phyloP scores from a whole-genome alignment of 1,140 invertebrate genomes.

The Drosophila sulfurigaster region DNA sequence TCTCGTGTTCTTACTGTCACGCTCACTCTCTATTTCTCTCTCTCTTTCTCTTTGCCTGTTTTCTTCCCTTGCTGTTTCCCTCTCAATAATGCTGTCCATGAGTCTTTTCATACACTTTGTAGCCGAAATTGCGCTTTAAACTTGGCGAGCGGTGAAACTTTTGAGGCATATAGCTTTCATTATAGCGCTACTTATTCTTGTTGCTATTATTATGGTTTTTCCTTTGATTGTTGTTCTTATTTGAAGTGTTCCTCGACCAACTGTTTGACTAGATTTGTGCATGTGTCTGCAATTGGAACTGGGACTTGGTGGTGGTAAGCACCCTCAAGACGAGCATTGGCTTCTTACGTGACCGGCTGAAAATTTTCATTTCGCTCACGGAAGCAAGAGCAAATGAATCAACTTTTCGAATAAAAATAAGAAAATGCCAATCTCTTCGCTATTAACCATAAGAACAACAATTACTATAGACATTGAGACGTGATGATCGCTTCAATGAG shows the following conservation, averaged over 20 bases:
- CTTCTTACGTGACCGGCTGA: constrained; percentile 72
- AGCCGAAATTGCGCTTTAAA: constrained; percentile 62
- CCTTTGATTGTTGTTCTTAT: constrained; percentile 30
- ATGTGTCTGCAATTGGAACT: not conserved
- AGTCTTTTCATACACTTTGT: constrained; percentile 40
- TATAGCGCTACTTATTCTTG: constrained; percentile 56
- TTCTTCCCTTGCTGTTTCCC: too few relatives aligned
- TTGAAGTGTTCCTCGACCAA: constrained; percentile 66
- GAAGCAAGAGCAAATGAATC: constrained; percentile 77
- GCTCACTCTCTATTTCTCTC: not conserved
- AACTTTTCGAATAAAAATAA: constrained; percentile 74
- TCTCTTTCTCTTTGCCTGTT: too few relatives aligned
- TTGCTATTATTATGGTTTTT: constrained; percentile 31
- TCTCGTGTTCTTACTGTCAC: not conserved
- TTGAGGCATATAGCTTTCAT: constrained; percentile 70
- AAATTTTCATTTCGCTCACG: constrained; percentile 69
- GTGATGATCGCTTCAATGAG: constrained; percentile 56
- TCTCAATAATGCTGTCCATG: too few relatives aligned
- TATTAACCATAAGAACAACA: constrained; percentile 48
- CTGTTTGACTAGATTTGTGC: constrained; percentile 42
- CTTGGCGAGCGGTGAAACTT: constrained; percentile 63
- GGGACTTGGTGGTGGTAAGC: not conserved
- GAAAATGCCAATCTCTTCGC: constrained; percentile 63
- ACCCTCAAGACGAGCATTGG: constrained; percentile 26
- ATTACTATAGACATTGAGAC: constrained; percentile 60